A percentile compares a stretch with the other conserved stretches of the same genome.
Conservation (phyloP, 2,113 vertebrate species). For the Corvus cornix region DNA sequence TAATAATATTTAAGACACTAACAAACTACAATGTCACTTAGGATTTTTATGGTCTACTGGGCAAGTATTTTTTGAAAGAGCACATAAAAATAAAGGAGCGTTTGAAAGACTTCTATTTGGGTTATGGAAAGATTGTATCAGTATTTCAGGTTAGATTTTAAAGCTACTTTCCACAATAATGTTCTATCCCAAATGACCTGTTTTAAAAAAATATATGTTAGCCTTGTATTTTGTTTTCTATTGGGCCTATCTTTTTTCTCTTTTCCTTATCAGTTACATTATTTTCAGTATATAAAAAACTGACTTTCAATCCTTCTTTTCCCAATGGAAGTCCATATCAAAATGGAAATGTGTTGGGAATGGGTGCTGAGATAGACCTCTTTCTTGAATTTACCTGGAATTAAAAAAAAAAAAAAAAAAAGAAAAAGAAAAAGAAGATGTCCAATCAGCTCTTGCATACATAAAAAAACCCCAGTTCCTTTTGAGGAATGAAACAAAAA, state of each 20-base stretch:
- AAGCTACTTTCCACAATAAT: not conserved
- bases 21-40: not conserved
- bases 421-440: not conserved
- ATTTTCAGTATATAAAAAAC: not conserved
- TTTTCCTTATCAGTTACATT: not conserved
- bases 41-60: not conserved
- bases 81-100: conserved; percentile 29
- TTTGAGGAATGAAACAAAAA: not conserved
- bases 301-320: not conserved
- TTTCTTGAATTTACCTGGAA: not conserved
- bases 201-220: not conserved
- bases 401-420: not conserved
- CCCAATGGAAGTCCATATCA: not conserved
- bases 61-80: conserved; percentile 42
- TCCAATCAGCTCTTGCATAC: not conserved
- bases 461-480: not conserved
- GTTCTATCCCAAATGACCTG: not conserved
- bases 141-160: not conserved
- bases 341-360: not conserved
- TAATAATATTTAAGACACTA: conserved; percentile 68
- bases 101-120: not conserved
- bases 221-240: not conserved
- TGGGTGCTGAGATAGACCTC: not conserved
- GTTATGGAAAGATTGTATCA: not conserved
- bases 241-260: not conserved